Base-by-base conservation (phyloP, 2,797 vertebrate genomes). In the Lindbergichthys nudifrons region DNA sequence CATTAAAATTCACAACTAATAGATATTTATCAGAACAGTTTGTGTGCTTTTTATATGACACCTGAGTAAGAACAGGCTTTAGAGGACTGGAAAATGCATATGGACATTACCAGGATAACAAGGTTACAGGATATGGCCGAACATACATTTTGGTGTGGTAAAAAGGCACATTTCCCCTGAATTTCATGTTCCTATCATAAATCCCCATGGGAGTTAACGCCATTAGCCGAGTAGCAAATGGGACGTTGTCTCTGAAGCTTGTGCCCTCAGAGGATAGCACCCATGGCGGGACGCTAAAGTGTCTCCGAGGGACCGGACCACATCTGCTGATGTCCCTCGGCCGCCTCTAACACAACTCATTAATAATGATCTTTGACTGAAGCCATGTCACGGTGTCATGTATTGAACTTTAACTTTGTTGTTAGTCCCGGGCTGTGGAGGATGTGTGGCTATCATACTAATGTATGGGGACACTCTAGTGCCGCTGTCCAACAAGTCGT, bases 401-500 rank as follows among this genome's bases (percentile, higher is more conserved):
- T 83, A 50, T 83, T 41, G 1, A 68, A 79, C 87, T 86, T 86
- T 56, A 83, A 89, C 86, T 92, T 90, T 89, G 77, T 75, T 75
- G 70, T 57, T 66, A 69, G 70, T 79, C 75, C 78, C 79, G 57
- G 45, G 51, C 70, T 79, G 73, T 26, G 3, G 50, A 52, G 62
- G 59, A 70, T 70, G 74, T 65, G 74, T 52, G 82, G 69, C 82
- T 65, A 70, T 80, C 74, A 77, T 77, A 73, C 77, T 68, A 75
- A 88, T 80, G 82, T 80, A 77, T 73, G 74, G 88, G 90, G 92
- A 88, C 89, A 88, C 76, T 77, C 71, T 56, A 81, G 86, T 77
- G 89, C 56, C 84, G 93, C 96, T 95, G 94, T 94, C 95, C 94
- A 93, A 91, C 92, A 94, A 95, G 95, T 92, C 92, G 80, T 91